Conservation (phyloP, 2,888 invertebrate genomes). For the Tipula vernalis region DNA sequence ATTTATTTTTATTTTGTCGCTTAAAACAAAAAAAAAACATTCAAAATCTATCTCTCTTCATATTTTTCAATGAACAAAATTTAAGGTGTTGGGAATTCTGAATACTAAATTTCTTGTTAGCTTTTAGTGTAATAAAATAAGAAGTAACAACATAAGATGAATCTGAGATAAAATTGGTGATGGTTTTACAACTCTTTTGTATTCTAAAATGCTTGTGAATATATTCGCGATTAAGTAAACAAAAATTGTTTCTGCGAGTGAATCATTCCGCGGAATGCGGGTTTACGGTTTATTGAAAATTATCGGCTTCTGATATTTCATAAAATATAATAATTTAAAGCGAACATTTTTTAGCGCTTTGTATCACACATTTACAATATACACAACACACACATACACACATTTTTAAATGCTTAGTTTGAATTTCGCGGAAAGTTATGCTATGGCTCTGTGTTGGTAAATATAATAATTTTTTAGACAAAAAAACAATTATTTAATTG, state of each 20-base stretch:
- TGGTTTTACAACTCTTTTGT: background rate
- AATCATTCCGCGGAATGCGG: background rate
- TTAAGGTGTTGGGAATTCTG: background rate
- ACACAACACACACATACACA: background rate
- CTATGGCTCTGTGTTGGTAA: background rate
- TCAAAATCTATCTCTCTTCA: background rate
- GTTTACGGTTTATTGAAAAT: background rate
- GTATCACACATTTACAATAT: background rate
- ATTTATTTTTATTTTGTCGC: slow-evolving; percentile 7
- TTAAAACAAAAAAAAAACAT: background rate
- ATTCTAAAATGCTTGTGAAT: background rate
- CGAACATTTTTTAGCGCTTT: background rate
- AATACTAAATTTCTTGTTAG: background rate
- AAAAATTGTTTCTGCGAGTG: background rate
- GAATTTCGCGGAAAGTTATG: background rate
- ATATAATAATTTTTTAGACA: background rate
- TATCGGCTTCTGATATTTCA: background rate
- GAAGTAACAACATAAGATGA: background rate
- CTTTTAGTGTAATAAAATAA: background rate
- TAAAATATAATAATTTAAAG: background rate
- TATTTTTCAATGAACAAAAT: background rate
- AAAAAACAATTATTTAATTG: too few species aligned
- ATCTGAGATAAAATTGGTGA: background rate
- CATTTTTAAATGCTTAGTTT: background rate
- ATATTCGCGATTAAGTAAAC: background rate